Evolutionary conservation across 2,113 vertebrate species (phyloP), one percentile per base, ranked within the genome.

Genomic region (Parotia lawesii): DNA sequence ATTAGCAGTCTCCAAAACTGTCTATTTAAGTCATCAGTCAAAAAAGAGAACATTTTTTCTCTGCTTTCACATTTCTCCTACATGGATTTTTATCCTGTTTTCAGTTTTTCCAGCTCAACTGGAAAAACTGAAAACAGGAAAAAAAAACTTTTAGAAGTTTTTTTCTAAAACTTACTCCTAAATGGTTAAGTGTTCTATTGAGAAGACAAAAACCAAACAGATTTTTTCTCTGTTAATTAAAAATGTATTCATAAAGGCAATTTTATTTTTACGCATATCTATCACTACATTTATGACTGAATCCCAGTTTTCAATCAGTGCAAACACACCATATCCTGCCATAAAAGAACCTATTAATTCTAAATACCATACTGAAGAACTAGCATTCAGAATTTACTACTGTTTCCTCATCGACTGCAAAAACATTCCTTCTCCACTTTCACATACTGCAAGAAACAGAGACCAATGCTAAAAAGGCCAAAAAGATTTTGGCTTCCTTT

Each of bases 341-440:
- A 82, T 58, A 82, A 85, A 95, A 70, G 8, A 31, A 50, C 7
- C 16, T 53, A 57, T 24, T 57, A 70, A 73, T 44, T 82, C 33
- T 51, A 69, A 89, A 93, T 45, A 42, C 51, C 38, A 40, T 47
- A 44, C 12, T 28, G 35, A 85, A 89, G 33, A 94, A 56, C 22
- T 17, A 85, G 33, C 25, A 89, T 72, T 79, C 74, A 76, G 51
- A 91, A 95, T 91, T 93, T 70, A 96, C 61, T 77, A 69, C 62
- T 73, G 27, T 79, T 94, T 95, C 58, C 71, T 95, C 64, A 44
- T 2, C 22, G 58, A 94, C 79, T 86, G 47, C 75, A 88, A 90
- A 93, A 94, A 61, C 82, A 87, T n/a, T 73, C 38, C 38, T 54
- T 83, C 44, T 81, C 51, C 40, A 38, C n/a, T 80, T 76, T 72